phyloP scores from a whole-genome alignment of 2,888 invertebrate species.

The Ectropis crepuscularia region DNA sequence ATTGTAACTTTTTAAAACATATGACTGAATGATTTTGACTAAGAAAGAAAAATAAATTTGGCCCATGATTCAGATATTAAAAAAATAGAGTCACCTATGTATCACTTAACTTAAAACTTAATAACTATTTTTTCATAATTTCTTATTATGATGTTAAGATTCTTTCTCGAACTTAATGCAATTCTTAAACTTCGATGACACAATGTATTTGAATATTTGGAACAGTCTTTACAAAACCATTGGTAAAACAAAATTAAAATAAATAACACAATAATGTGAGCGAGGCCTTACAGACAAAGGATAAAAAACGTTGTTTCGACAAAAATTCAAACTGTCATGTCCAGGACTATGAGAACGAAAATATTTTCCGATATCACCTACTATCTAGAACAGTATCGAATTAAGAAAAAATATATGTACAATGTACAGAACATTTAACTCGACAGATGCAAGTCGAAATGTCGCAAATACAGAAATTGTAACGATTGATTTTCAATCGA shows the following conservation, averaged over 20 bases:
- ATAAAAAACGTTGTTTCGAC: slow-evolving; percentile 49
- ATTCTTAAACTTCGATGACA: slow-evolving; percentile 45
- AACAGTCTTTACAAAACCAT: slow-evolving; percentile 59
- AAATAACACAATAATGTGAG: slow-evolving; percentile 75
- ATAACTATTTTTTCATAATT: slow-evolving; percentile 49
- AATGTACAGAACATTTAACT: slow-evolving; percentile 16
- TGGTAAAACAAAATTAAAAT: slow-evolving; percentile 60
- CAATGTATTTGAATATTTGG: slow-evolving; percentile 54
- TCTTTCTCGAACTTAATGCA: slow-evolving; percentile 47
- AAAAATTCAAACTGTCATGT: slow-evolving; percentile 45
- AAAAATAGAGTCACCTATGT: slow-evolving; percentile 57
- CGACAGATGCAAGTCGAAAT: background rate
- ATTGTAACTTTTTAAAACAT: slow-evolving; percentile 52
- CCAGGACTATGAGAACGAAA: slow-evolving; percentile 62
- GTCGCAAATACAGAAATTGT: too few species aligned
- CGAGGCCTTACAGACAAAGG: slow-evolving; percentile 62
- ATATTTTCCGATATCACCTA: slow-evolving; percentile 40
- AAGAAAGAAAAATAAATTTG: slow-evolving; percentile 79
- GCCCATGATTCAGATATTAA: slow-evolving; percentile 75
- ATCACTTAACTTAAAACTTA: slow-evolving; percentile 47
- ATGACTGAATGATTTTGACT: slow-evolving; percentile 75
- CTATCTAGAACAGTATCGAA: slow-evolving; percentile 14
- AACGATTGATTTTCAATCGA: background rate
- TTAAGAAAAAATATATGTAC: slow-evolving; percentile 20
- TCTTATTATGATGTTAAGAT: slow-evolving; percentile 61